phyloP scores from a whole-genome alignment of 2,113 vertebrate genomes.

The Catharus minimus region DNA sequence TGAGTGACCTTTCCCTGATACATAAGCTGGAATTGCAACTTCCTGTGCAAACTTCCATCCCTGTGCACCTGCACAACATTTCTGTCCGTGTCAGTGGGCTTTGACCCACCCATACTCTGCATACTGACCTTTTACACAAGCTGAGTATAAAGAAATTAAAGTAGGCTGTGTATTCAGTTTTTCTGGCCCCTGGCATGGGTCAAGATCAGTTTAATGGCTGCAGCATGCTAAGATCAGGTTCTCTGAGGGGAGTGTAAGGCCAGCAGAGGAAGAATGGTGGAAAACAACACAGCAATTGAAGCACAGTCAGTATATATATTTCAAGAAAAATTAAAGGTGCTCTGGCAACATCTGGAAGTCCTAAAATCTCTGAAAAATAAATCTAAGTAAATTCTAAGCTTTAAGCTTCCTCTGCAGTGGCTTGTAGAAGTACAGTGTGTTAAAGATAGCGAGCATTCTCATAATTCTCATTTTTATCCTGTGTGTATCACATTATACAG shows the following conservation, averaged over 20 bases:
- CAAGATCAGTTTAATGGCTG: not conserved
- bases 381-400: not conserved
- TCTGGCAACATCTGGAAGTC: not conserved
- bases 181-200: not conserved
- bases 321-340: not conserved
- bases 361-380: not conserved
- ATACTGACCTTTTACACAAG: not conserved
- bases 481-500: not conserved
- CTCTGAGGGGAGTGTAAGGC: not conserved
- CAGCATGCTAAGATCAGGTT: not conserved
- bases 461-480: not conserved
- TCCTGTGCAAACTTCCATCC: not conserved
- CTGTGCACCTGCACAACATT: accelerated
- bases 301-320: not conserved
- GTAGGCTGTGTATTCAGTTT: not conserved
- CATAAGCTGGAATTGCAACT: not conserved
- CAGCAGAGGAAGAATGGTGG: not conserved
- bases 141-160: constrained; percentile 23
- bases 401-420: not conserved
- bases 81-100: not conserved
- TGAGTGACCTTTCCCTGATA: not conserved
- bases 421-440: not conserved
- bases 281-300: not conserved
- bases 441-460: constrained; percentile 1
- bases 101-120: not conserved